Conservation (phyloP, 2,113 vertebrate genomes). For the Natator depressus region DNA sequence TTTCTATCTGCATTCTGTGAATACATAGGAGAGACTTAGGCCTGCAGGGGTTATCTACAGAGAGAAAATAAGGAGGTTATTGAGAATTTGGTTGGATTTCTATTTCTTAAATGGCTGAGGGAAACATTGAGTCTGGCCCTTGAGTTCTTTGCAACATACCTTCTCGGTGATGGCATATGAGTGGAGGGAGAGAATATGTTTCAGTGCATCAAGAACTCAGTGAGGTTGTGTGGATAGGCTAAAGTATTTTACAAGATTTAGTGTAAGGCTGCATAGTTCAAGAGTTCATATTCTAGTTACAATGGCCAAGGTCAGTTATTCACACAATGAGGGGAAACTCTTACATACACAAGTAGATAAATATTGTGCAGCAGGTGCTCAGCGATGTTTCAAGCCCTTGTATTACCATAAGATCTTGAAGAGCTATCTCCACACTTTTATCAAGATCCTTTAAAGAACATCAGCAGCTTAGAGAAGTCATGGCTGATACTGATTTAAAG, state of each 20-base stretch:
- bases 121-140: slow-evolving; percentile 40
- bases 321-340: slow-evolving; percentile 62
- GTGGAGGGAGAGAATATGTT: slow-evolving; percentile 28
- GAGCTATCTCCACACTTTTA: background rate
- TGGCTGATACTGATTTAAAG: background rate
- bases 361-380: slow-evolving; percentile 58
- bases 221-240: slow-evolving; percentile 27
- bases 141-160: slow-evolving; percentile 30
- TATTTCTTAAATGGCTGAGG: slow-evolving; percentile 21
- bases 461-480: background rate
- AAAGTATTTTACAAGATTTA: slow-evolving; percentile 59
- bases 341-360: slow-evolving; percentile 65
- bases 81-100: background rate
- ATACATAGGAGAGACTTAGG: background rate
- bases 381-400: background rate
- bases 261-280: slow-evolving; percentile 41
- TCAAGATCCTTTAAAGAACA: background rate
- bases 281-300: slow-evolving; percentile 55
- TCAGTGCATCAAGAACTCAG: slow-evolving; percentile 46
- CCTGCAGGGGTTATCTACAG: slow-evolving; percentile 18
- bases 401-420: background rate
- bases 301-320: slow-evolving; percentile 65
- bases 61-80: background rate
- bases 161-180: background rate
- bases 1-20: background rate